phyloP scores from a whole-genome alignment of 2,113 vertebrate genomes.

The Anolis sagrei region DNA sequence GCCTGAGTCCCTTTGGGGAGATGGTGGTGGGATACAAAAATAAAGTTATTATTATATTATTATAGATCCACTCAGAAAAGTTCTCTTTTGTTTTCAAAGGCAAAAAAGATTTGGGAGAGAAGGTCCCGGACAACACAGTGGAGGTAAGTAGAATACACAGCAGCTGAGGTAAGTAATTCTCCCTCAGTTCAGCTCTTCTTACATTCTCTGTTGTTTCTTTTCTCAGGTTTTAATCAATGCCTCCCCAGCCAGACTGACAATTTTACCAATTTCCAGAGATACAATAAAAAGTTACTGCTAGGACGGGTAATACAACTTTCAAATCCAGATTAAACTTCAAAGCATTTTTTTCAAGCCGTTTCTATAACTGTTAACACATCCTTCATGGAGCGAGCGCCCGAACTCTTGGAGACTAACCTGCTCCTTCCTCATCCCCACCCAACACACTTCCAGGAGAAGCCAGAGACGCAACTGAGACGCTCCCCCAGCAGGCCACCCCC shows the following conservation, averaged over 20 bases:
- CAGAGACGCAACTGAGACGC: conserved; percentile 51
- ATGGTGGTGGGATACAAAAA: no score
- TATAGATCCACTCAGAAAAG: conserved; percentile 17
- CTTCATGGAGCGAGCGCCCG: conserved; percentile 68
- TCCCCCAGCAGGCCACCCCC: conserved; percentile 45
- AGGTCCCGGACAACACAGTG: conserved; percentile 88
- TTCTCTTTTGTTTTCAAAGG: conserved; percentile 82
- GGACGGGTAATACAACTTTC: conserved; percentile 81
- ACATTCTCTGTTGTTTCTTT: conserved; percentile 86
- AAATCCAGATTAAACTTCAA: conserved; percentile 75
- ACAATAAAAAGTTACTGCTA: conserved; percentile 87
- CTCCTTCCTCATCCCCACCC: conserved; percentile 56
- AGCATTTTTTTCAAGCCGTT: conserved; percentile 69
- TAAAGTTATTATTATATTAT: no score
- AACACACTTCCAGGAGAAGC: conserved; percentile 62
- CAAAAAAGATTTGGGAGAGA: conserved; percentile 89
- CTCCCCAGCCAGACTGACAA: conserved; percentile 87
- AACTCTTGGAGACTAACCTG: conserved; percentile 65
- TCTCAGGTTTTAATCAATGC: conserved; percentile 88
- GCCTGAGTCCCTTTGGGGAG: no score
- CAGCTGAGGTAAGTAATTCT: conserved; percentile 78
- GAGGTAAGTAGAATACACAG: conserved; percentile 92
- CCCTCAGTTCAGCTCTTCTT: conserved; percentile 80
- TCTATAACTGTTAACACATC: conserved; percentile 70
- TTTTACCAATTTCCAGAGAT: conserved; percentile 87